Base-by-base conservation (phyloP, 2,888 invertebrate species). In the Steinernema hermaphroditum region DNA sequence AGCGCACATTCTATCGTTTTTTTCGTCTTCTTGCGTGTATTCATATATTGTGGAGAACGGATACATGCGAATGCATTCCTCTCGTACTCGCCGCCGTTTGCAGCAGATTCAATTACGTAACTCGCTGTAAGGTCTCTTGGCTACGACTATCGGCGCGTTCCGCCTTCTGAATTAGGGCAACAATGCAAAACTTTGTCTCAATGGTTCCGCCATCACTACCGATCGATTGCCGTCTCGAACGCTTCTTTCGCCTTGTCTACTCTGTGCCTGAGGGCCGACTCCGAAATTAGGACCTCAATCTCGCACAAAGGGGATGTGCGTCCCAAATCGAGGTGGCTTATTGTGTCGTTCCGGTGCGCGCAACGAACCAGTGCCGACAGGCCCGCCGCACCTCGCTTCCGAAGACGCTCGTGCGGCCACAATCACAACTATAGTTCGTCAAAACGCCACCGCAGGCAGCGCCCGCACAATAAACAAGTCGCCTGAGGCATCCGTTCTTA, bases 121-220 rank as follows among this genome's bases (percentile, higher is more conserved):
- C 62, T 62, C 62, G 62, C 62, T 62, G 32, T 62, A 62, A 62
- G 62, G 62, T 32, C 62, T 62, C 62, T 62, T 62, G 27, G 29
- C 62, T 12, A 62, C 62, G 34, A 32, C 62, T 62, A 62, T 62
- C 62, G 29, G 27, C 62, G 29, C 62, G 62, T 62, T 29, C 6
- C 62, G 62, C 62, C 4, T 34, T 62, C 62, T 32, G 62, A 62
- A 62, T 62, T 62, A 62, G 62, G 32, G 32, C 29, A 62, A 62
- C 62, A 34, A 50, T 50, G 32, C 29, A 62, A 62, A 62, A 62
- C 62, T 34, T 62, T 62, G 62, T 62, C 32, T 62, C 62, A 62
- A 62, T 62, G 32, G 27, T 62, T 62, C 62, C 62, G 62, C 62
- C 62, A 62, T 62, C 62, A 62, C 32, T 27, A 62, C 27, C 62